These are phyloP conservation scores for Nemotelus pantherinus DNA, from an alignment of 2,888 invertebrate genomes.

Conservation along the genomic window DNA sequence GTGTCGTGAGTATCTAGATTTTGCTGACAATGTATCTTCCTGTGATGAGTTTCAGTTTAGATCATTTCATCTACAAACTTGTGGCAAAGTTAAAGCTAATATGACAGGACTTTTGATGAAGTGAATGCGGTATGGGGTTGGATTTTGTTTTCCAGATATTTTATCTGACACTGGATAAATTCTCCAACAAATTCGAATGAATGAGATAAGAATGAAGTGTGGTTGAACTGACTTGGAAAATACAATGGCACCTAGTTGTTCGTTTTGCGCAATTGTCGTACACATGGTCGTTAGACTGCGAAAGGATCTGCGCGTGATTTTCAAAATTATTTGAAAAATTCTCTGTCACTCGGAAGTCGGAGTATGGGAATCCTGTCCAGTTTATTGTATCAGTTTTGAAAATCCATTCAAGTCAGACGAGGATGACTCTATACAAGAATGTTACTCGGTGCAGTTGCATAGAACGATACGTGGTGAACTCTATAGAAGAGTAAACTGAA, in stretches of 20 bases:
- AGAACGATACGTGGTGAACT: not conserved
- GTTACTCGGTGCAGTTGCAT: not conserved
- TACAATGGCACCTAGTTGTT: too few relatives aligned
- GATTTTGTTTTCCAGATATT: too few relatives aligned
- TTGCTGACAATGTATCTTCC: not conserved
- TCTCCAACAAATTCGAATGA: not conserved
- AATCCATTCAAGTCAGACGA: too few relatives aligned
- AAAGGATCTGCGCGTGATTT: too few relatives aligned
- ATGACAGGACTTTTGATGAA: not conserved
- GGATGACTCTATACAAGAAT: too few relatives aligned
- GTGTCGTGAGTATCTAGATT: not conserved
- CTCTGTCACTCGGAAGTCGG: too few relatives aligned
- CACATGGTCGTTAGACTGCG: too few relatives aligned
- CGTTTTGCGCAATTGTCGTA: too few relatives aligned
- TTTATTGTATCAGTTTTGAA: too few relatives aligned
- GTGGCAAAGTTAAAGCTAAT: not conserved
- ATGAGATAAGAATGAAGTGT: not conserved
- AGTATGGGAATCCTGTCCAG: too few relatives aligned
- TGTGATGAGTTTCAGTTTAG: not conserved
- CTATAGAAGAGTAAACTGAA: constrained; percentile 15
- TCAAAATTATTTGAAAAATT: too few relatives aligned
- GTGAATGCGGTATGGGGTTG: too few relatives aligned
- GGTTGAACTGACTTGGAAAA: not conserved
- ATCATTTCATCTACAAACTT: not conserved
- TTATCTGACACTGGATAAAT: not conserved